Conservation (phyloP, 2,797 vertebrate genomes). For the Balearica regulorum region DNA sequence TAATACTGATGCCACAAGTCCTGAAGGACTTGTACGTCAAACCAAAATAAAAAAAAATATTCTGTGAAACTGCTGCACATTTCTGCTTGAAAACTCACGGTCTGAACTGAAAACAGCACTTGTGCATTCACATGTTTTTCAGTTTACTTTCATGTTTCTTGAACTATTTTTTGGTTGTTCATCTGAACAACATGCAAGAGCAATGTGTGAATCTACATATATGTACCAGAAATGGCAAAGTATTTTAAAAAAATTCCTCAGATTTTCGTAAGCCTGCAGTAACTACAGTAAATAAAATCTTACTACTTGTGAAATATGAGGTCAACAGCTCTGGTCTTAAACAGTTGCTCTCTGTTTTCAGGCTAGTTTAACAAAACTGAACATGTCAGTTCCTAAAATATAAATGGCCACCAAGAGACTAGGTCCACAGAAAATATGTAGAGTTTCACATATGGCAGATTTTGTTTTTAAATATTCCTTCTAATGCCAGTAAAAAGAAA, state of each 20-base stretch:
- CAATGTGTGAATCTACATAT: neutral
- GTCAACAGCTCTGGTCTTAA: constrained; percentile 25
- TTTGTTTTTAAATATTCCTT: neutral
- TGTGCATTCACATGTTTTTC: neutral
- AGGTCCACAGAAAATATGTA: constrained; percentile 11
- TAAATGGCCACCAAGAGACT: constrained; percentile 39
- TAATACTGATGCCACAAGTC: neutral
- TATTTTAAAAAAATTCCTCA: neutral
- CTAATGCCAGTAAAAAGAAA: neutral
- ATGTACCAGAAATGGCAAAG: neutral
- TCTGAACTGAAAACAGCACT: neutral
- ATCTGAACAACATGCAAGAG: neutral
- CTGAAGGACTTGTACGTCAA: neutral
- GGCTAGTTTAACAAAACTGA: constrained; percentile 59
- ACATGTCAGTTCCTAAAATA: constrained; percentile 54
- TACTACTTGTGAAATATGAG: constrained; percentile 32
- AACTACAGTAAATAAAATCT: constrained; percentile 9
- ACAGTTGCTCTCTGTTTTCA: constrained; percentile 54
- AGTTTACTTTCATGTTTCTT: neutral
- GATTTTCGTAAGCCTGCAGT: neutral
- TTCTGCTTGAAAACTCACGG: neutral
- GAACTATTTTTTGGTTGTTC: neutral
- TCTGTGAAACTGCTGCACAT: neutral
- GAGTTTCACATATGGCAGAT: neutral
- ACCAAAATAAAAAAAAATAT: neutral